Conservation (phyloP, 2,888 invertebrate genomes). For the Strigamia crassipes region DNA sequence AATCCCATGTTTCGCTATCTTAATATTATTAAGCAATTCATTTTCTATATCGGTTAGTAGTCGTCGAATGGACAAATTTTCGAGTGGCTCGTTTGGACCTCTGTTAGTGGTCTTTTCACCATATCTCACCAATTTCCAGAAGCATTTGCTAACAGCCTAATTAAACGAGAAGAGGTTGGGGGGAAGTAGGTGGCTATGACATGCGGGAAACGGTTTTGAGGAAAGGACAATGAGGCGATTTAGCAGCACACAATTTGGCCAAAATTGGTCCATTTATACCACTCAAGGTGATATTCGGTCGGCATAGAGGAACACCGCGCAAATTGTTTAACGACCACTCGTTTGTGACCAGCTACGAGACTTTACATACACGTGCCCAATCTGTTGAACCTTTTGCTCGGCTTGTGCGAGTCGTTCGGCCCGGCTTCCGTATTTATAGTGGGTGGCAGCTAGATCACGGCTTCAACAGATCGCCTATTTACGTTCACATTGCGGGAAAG, state of each 20-base stretch:
- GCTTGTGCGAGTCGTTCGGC: constrained; percentile 31
- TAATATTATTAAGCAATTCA: constrained; percentile 14
- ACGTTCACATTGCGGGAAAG: constrained; percentile 38
- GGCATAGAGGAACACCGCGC: constrained; percentile 42
- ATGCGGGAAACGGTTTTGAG: constrained; percentile 40
- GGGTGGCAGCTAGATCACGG: constrained; percentile 40
- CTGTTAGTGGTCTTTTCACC: constrained; percentile 25
- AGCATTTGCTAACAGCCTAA: constrained; percentile 40
- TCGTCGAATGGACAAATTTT: constrained; percentile 30
- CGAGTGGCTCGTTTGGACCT: constrained; percentile 29
- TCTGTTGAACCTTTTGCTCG: constrained; percentile 40
- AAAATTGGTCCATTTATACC: constrained; percentile 40
- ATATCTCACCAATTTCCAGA: constrained; percentile 35
- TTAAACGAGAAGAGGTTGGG: constrained; percentile 36
- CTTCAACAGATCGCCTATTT: constrained; percentile 42
- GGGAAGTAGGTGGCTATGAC: constrained; percentile 42
- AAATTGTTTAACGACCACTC: constrained; percentile 42
- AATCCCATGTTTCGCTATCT: constrained; percentile 19
- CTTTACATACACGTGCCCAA: constrained; percentile 37
- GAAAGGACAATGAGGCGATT: constrained; percentile 42
- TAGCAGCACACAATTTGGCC: constrained; percentile 42
- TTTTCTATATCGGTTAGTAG: neutral
- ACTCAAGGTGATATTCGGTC: constrained; percentile 41
- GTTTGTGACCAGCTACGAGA: constrained; percentile 39
- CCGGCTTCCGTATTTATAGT: constrained; percentile 38